Evolutionary conservation across 2,888 invertebrate genomes (phyloP).

Genomic region (Cantharis lateralis): DNA sequence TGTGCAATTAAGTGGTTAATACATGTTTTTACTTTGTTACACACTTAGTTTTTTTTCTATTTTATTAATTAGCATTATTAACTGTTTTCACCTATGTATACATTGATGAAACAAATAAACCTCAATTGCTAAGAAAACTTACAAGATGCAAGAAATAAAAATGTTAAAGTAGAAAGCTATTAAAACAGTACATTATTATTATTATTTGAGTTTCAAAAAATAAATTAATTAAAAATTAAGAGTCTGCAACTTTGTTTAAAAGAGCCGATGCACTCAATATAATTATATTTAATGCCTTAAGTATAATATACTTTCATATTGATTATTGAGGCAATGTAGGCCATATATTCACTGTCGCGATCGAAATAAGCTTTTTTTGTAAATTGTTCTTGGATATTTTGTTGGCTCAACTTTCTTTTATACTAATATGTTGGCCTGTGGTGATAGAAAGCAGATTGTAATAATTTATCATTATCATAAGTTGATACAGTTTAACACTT

Average conservation of each 20-base stretch:
- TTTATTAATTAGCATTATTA: background rate
- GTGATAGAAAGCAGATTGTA: constrained; percentile 19
- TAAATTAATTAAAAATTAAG: background rate
- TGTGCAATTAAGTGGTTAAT: background rate
- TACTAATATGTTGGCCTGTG: constrained; percentile 16
- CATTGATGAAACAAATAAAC: background rate
- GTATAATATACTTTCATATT: constrained; percentile 12
- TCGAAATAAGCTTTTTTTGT: constrained; percentile 16
- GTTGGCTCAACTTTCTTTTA: constrained; percentile 20
- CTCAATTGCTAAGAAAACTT: background rate
- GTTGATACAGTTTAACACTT: background rate
- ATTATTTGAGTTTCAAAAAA: background rate
- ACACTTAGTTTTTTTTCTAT: background rate
- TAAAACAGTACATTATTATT: background rate
- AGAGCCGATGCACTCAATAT: background rate
- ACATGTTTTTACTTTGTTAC: background rate
- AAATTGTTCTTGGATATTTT: constrained; percentile 12
- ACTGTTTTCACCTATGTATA: background rate
- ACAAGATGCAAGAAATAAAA: background rate
- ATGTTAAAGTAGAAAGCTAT: background rate
- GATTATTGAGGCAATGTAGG: constrained; percentile 16
- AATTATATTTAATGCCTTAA: constrained; percentile 8
- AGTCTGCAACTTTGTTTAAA: background rate
- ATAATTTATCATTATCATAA: background rate
- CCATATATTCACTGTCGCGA: constrained; percentile 7